phyloP scores from a whole-genome alignment of 1,140 invertebrate genomes.

The Leptoteleia sp. region DNA sequence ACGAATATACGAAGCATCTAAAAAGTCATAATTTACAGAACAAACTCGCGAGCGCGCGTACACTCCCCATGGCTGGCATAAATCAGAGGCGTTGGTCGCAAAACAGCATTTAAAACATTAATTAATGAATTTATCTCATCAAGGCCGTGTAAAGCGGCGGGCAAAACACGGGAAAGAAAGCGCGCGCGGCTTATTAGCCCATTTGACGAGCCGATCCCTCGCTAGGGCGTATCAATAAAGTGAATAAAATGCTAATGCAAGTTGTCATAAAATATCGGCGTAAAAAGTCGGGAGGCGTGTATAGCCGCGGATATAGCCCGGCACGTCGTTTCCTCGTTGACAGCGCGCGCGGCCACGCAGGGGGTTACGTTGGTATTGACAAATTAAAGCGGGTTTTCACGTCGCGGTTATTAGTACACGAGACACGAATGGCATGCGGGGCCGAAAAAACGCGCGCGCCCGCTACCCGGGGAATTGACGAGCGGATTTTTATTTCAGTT shows the following conservation, averaged over 20 bases:
- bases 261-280: constrained; percentile 54
- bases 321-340: constrained; percentile 55
- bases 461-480: constrained; percentile 55
- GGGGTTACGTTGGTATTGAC: constrained; percentile 65
- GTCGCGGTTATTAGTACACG: constrained; percentile 66
- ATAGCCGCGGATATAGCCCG: constrained; percentile 25
- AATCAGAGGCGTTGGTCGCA: constrained; percentile 38
- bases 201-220: constrained; percentile 13
- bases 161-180: constrained; percentile 33
- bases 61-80: constrained; percentile 15
- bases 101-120: constrained; percentile 47
- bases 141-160: constrained; percentile 17
- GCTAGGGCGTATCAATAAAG: constrained; percentile 44
- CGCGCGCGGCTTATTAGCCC: constrained; percentile 30
- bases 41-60: constrained; percentile 19
- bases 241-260: constrained; percentile 56
- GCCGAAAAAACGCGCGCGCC: constrained; percentile 34
- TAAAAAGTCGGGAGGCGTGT: constrained; percentile 50
- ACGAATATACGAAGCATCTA: constrained; percentile 24
- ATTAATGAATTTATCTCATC: constrained; percentile 54
- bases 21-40: constrained; percentile 50
- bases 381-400: constrained; percentile 68
- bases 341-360: constrained; percentile 32
- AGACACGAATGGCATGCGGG: constrained; percentile 59
- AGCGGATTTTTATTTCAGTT: constrained; percentile 68